Base-by-base conservation (phyloP, 1,140 invertebrate genomes). In the Heliconius nattereri region DNA sequence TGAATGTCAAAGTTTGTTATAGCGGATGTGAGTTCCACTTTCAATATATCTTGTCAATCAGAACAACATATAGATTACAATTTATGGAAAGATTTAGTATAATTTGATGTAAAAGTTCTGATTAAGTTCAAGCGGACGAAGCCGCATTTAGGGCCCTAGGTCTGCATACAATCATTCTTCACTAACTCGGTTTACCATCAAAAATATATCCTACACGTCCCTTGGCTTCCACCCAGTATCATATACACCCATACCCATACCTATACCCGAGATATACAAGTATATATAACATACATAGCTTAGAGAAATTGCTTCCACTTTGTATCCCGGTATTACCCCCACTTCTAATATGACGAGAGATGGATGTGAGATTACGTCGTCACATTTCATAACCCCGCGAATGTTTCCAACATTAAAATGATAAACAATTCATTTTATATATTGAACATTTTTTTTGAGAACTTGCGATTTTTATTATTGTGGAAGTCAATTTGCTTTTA, bases 311-410 rank as follows among this genome's bases (percentile, higher is more conserved):
- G 73, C 75, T 73, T 20, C 83, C 87, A 84, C 83, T 90, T 90
- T 89, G 88, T 90, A 88, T 84, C 83, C 23, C 70, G 73, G 84
- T 77, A 86, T 87, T 89, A 89, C 81, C 78, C 82, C 75, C 83
- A 57, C 83, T 85, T 83, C 81, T 89, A 88, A 91, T 91, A 91
- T 91, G 84, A 88, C 83, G 84, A 84, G 60, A 66, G 85, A 91
- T 85, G 85, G 84, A 89, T 89, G 85, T 74, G 78, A 81, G 85
- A 88, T 89, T 89, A 88, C 85, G 78, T 79, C 54, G 76, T 77
- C 73, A 78, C 76, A 78, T 80, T 78, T 78, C 78, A 78, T 76
- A 70, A 35, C 37, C 73, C 5, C 26, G 66, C 66, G 76, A 78
- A 78, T 54, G 74, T 32, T 54, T 40, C 32, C 20, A 35, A 29